Percentiles rank a stretch among this genome's conserved stretches.
These are phyloP conservation scores for Piaya cayana DNA, from an alignment of 2,113 vertebrate species.

Conservation along the genomic window DNA sequence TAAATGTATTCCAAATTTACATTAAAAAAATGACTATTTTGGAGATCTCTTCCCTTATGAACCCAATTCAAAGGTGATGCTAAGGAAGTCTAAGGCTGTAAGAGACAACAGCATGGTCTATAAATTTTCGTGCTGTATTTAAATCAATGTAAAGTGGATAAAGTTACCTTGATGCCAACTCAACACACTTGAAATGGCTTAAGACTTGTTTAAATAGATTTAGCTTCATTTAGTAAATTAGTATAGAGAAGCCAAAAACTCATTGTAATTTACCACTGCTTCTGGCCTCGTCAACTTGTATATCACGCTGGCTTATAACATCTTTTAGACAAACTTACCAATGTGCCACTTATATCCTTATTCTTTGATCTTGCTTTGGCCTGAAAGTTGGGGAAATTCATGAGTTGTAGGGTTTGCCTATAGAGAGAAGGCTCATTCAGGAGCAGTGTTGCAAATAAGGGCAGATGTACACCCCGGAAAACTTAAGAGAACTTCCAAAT, in stretches of 20 bases:
- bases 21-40: background rate
- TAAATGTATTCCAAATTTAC: constrained; percentile 22
- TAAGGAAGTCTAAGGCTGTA: background rate
- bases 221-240: constrained; percentile 64
- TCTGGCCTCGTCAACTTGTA: background rate
- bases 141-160: constrained; percentile 53
- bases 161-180: constrained; percentile 30
- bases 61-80: background rate
- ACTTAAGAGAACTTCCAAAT: background rate
- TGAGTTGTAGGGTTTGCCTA: background rate
- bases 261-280: background rate
- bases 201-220: constrained; percentile 37
- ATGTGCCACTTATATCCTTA: background rate
- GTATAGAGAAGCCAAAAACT: constrained; percentile 50
- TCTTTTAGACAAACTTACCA: background rate
- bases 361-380: background rate
- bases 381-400: background rate
- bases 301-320: background rate
- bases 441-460: background rate
- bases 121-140: constrained; percentile 32
- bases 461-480: background rate
- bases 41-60: background rate
- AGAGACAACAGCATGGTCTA: background rate
- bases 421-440: background rate
- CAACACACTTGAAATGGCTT: constrained; percentile 49